Conservation (phyloP, 2,797 vertebrate genomes). For the Paguma larvata region DNA sequence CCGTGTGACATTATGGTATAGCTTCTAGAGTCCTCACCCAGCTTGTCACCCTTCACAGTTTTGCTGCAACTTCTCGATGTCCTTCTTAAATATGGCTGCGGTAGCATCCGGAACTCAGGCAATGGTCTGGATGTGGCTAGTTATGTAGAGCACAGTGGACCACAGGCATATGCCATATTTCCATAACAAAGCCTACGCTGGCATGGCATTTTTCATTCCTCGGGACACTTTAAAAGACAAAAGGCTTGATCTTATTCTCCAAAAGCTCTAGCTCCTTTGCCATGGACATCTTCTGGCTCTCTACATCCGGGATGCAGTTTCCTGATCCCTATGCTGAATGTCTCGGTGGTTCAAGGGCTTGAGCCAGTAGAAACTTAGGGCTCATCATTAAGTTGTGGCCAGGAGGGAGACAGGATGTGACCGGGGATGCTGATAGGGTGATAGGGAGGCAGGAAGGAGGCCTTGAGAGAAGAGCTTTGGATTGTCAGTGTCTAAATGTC, state of each 20-base stretch:
- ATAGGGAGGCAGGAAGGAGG: not conserved
- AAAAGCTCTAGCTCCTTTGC: not conserved
- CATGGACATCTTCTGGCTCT: not conserved
- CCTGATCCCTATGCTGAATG: not conserved
- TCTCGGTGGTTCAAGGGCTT: not conserved
- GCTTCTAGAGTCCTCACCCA: not conserved
- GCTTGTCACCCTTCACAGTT: not conserved
- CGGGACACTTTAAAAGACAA: not conserved
- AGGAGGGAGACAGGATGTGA: not conserved
- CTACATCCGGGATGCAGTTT: not conserved
- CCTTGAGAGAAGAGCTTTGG: not conserved
- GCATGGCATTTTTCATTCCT: not conserved
- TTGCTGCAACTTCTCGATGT: not conserved
- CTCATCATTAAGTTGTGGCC: not conserved
- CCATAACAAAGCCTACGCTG: not conserved
- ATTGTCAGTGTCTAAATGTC: not conserved
- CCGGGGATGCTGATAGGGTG: not conserved
- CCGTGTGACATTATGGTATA: not conserved
- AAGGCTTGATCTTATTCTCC: constrained; percentile 17
- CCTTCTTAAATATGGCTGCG: not conserved
- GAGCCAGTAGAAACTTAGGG: not conserved
- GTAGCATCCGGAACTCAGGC: not conserved
- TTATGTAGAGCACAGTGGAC: not conserved
- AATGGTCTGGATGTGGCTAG: not conserved
- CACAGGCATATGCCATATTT: not conserved